Evolutionary conservation across 1,140 invertebrate species (phyloP).

Genomic region (Drosophila arawakana): DNA sequence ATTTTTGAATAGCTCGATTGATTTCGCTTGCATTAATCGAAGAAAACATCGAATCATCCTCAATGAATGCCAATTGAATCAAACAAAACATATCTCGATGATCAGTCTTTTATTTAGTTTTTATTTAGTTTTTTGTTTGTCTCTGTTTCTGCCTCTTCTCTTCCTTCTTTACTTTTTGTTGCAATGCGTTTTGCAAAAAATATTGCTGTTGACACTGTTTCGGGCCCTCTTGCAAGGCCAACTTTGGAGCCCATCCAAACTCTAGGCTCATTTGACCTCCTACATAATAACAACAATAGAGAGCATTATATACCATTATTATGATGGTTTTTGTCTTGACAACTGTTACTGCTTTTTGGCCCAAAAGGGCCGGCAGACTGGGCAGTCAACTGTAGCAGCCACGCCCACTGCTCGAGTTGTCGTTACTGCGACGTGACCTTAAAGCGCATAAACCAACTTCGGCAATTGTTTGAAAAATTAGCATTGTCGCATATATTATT

Average conservation of each 20-base stretch:
- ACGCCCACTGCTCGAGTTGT: conserved; percentile 24
- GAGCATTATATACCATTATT: conserved; percentile 65
- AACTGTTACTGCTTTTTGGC: conserved; percentile 43
- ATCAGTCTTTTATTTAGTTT: conserved; percentile 24
- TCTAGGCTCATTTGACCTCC: conserved; percentile 45
- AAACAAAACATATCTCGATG: conserved; percentile 10
- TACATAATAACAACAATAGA: conserved; percentile 27
- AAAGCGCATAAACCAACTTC: conserved; percentile 74
- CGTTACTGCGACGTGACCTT: conserved; percentile 61
- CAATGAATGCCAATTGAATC: conserved; percentile 27
- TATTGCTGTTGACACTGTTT: conserved; percentile 36
- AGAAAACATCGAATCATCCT: conserved; percentile 35
- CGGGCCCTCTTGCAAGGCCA: conserved; percentile 35
- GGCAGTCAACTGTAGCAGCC: conserved; percentile 40
- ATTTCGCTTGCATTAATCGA: conserved; percentile 15
- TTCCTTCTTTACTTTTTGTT: conserved; percentile 1
- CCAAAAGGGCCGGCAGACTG: conserved; percentile 16
- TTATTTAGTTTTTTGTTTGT: too few species aligned
- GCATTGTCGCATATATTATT: conserved; percentile 59
- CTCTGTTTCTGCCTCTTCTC: neutral
- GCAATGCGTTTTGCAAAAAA: conserved; percentile 32
- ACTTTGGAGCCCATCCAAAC: conserved; percentile 33
- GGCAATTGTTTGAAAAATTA: conserved; percentile 46
- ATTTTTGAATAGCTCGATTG: conserved; percentile 10
- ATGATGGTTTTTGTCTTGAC: conserved; percentile 65